Evolutionary conservation across 37 sponge, comb jelly and placozoan genomes (phyloP).

Genomic region (Chondrosia reniformis): DNA sequence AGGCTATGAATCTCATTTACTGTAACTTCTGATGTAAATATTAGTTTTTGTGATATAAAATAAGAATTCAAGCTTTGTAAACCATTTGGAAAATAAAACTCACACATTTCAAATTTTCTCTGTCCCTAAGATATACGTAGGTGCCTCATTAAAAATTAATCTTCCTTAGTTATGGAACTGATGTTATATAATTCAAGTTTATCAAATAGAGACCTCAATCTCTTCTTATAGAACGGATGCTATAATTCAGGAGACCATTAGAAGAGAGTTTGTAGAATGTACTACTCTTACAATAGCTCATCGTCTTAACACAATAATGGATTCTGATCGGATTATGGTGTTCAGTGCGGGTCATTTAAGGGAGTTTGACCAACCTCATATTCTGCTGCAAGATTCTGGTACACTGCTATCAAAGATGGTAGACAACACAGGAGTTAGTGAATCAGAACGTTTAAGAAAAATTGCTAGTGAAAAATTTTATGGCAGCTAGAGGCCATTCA

Average conservation of each 20-base stretch:
- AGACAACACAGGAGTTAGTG: slow-evolving; percentile 12
- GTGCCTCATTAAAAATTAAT: no score
- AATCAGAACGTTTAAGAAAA: slow-evolving; percentile 10
- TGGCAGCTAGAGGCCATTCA: no score
- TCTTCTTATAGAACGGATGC: slow-evolving; percentile 53
- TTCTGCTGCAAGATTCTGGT: slow-evolving; percentile 24
- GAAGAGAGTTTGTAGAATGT: slow-evolving; percentile 42
- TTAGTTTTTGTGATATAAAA: no score
- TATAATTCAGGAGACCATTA: slow-evolving; percentile 56
- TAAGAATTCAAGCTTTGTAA: no score
- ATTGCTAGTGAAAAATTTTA: slow-evolving; percentile 22
- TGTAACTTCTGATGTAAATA: no score
- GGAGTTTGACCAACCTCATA: slow-evolving; percentile 44
- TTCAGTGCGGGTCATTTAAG: slow-evolving; percentile 29
- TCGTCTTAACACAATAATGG: slow-evolving; percentile 71
- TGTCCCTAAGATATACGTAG: no score
- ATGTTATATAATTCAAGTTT: no score
- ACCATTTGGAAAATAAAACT: no score
- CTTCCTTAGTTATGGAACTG: no score
- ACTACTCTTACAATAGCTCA: slow-evolving; percentile 70
- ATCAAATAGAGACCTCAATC: no score
- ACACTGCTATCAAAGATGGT: slow-evolving; percentile 25
- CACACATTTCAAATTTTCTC: no score
- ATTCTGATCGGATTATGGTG: slow-evolving; percentile 67
- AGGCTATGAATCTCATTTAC: no score